These are phyloP conservation scores for Thryonomys swinderianus DNA, from an alignment of 2,113 vertebrate species.

Conservation along the genomic window DNA sequence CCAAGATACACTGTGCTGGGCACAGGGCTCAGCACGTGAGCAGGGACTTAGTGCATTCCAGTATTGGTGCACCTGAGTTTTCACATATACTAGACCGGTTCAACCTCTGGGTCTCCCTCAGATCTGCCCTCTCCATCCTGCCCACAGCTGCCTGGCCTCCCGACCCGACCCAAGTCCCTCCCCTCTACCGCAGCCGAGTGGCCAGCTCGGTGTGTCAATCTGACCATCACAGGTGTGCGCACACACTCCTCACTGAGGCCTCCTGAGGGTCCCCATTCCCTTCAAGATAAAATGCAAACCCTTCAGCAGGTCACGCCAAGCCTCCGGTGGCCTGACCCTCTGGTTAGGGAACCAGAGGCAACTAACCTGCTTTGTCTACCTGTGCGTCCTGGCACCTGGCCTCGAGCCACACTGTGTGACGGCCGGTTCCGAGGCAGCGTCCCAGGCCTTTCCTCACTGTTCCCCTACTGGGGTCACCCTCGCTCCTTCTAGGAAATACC, in stretches of 20 bases:
- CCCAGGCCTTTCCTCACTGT: not conserved
- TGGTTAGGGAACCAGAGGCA: not conserved
- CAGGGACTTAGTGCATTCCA: not conserved
- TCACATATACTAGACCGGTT: not conserved
- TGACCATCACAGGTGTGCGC: no score
- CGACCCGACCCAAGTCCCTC: not conserved
- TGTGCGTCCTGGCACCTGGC: not conserved
- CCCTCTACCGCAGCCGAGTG: not conserved
- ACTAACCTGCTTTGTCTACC: not conserved
- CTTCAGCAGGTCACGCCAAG: not conserved
- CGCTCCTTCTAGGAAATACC: not conserved
- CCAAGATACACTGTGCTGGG: not conserved
- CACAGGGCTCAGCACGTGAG: fast-evolving
- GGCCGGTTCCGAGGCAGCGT: not conserved
- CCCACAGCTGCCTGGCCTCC: not conserved
- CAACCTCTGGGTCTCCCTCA: not conserved
- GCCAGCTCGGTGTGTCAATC: not conserved
- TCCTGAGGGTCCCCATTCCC: not conserved
- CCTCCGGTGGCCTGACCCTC: not conserved
- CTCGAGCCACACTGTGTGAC: not conserved
- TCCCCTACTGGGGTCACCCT: not conserved
- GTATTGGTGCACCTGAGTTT: not conserved
- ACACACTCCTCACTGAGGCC: not conserved
- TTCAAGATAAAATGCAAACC: not conserved
- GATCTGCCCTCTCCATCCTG: not conserved